Evolutionary conservation across 2,888 invertebrate genomes (phyloP).

Genomic region (Lapara coniferarum): DNA sequence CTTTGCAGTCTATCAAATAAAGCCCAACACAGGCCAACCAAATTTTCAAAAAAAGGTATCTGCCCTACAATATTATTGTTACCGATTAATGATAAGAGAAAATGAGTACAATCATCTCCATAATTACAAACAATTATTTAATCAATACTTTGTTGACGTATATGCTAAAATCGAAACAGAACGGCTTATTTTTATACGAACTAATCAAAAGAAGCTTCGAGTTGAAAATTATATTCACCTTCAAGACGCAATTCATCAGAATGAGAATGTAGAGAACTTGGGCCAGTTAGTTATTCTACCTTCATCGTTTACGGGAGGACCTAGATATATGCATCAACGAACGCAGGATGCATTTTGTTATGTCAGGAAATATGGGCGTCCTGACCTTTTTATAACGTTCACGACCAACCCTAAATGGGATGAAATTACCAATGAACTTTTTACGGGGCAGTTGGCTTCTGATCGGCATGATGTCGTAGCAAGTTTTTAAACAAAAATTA

Average conservation of each 20-base stretch:
- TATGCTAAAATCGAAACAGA: conserved; percentile 30
- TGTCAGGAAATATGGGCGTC: conserved; percentile 21
- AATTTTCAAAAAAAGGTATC: not conserved
- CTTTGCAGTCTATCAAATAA: conserved; percentile 31
- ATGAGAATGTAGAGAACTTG: not conserved
- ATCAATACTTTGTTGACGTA: conserved; percentile 27
- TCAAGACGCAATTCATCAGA: conserved; percentile 7
- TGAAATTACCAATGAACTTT: conserved; percentile 11
- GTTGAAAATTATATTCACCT: conserved; percentile 25
- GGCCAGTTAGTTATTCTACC: not conserved
- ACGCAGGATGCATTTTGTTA: conserved; percentile 10
- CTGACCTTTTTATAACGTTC: conserved; percentile 27
- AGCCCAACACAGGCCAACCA: not conserved
- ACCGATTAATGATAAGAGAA: not conserved
- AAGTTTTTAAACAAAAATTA: conserved; percentile 28
- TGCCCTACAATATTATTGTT: conserved; percentile 10
- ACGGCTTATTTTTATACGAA: not conserved
- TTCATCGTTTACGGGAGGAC: not conserved
- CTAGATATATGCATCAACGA: not conserved
- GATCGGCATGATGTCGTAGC: conserved; percentile 28
- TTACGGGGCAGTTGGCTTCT: not conserved
- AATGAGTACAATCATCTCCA: not conserved
- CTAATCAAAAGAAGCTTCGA: conserved; percentile 26
- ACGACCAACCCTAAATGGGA: conserved; percentile 26
- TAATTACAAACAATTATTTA: not conserved